Conservation (phyloP, 2,888 invertebrate genomes). For the Shargacucullia verbasci region DNA sequence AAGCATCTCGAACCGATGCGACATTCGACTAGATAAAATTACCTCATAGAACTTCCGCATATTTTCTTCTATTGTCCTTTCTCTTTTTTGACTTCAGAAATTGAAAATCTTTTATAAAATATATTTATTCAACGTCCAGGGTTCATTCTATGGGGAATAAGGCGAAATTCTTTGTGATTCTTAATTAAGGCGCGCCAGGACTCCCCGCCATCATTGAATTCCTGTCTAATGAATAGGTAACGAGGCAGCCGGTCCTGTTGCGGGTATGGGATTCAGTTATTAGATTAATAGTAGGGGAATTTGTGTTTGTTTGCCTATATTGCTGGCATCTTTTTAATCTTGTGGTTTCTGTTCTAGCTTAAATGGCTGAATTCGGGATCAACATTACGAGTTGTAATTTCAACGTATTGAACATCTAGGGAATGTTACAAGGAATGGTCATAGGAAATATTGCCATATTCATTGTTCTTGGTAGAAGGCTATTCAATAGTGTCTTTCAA, state of each 20-base stretch:
- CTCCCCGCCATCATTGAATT: constrained; percentile 29
- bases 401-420: too few relatives aligned
- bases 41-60: not conserved
- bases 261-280: constrained; percentile 24
- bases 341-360: too few relatives aligned
- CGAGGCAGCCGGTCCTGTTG: constrained; percentile 20
- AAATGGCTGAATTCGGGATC: too few relatives aligned
- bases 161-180: constrained; percentile 34
- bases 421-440: too few relatives aligned
- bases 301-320: too few relatives aligned
- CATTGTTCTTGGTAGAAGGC: too few relatives aligned
- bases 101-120: constrained; percentile 15
- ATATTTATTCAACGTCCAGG: constrained; percentile 33
- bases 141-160: constrained; percentile 33
- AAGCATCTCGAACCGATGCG: too few relatives aligned
- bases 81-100: constrained; percentile 3
- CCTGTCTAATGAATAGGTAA: constrained; percentile 46
- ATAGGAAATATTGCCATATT: too few relatives aligned
- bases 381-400: too few relatives aligned
- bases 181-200: constrained; percentile 39
- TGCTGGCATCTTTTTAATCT: too few relatives aligned
- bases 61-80: constrained; percentile 2
- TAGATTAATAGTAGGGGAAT: constrained; percentile 1
- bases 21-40: too few relatives aligned
- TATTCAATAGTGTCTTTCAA: too few relatives aligned